A percentile compares a stretch with the other conserved stretches of the same genome.
These are phyloP conservation scores for Amia ocellicauda DNA, from an alignment of 2,113 vertebrate species.

Conservation along the genomic window DNA sequence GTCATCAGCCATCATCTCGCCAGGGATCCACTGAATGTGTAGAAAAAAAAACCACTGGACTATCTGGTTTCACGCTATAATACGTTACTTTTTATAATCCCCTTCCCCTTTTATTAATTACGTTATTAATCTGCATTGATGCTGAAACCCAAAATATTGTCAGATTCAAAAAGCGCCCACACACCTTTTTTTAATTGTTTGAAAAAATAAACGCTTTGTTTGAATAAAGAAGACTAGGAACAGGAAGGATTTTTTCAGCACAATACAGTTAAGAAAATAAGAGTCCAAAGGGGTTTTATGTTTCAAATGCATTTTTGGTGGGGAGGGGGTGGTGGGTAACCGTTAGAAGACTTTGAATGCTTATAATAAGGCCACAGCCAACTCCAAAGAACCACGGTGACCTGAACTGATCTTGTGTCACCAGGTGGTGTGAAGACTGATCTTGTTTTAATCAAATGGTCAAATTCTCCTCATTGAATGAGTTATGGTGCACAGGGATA, in stretches of 20 bases:
- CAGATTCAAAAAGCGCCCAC: too few relatives aligned
- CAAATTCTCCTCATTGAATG: conserved; percentile 25
- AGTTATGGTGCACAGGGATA: conserved; percentile 16
- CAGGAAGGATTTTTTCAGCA: background rate
- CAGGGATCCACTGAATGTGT: conserved; percentile 54
- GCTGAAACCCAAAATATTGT: too few relatives aligned
- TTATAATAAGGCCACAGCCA: conserved; percentile 9
- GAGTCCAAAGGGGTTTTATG: background rate
- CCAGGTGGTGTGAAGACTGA: conserved; percentile 22
- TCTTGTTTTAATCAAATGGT: conserved; percentile 40
- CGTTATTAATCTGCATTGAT: too few relatives aligned
- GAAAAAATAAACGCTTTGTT: too few relatives aligned
- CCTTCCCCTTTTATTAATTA: too few relatives aligned
- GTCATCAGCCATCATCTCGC: conserved; percentile 65
- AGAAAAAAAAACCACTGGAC: conserved; percentile 51
- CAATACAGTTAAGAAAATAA: background rate
- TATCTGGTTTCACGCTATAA: conserved; percentile 61
- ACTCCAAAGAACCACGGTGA: conserved; percentile 23
- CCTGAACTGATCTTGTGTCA: conserved; percentile 4
- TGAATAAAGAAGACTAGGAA: background rate
- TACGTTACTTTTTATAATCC: conserved; percentile 48
- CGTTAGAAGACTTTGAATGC: conserved; percentile 5
- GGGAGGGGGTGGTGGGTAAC: background rate
- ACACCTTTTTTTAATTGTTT: too few relatives aligned
- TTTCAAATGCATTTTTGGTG: conserved; percentile 6